Percentiles rank a stretch among this genome's conserved stretches.
Evolutionary conservation across 2,113 vertebrate genomes (phyloP).

Genomic region (Barbus barbus): DNA sequence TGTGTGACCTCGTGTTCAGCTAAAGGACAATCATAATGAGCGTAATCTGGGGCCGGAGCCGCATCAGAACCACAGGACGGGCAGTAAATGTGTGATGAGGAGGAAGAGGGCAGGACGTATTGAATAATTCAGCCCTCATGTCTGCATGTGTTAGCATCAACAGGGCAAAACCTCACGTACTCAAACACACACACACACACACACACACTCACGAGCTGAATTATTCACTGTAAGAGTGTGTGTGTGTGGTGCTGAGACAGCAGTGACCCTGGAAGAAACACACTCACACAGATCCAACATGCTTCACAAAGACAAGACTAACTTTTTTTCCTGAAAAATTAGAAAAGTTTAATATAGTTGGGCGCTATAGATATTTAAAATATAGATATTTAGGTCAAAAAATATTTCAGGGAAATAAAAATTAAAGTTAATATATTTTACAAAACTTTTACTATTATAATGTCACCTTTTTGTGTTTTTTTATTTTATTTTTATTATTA

Average conservation of each 20-base stretch:
- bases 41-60: neutral
- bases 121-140: slow-evolving; percentile 78
- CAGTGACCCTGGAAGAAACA: slow-evolving; percentile 65
- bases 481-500: too few relatives aligned
- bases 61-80: slow-evolving; percentile 52
- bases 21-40: slow-evolving; percentile 32
- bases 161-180: slow-evolving; percentile 60
- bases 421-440: too few relatives aligned
- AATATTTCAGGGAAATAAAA: too few relatives aligned
- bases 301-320: neutral
- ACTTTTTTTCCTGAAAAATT: neutral
- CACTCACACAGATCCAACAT: neutral
- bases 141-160: slow-evolving; percentile 74
- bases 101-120: slow-evolving; percentile 55
- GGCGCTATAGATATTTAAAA: too few relatives aligned
- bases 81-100: neutral
- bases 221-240: slow-evolving; percentile 67
- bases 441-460: too few relatives aligned
- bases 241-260: slow-evolving; percentile 67
- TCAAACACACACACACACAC: slow-evolving; percentile 52
- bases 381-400: too few relatives aligned
- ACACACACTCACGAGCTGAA: slow-evolving; percentile 64
- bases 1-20: slow-evolving; percentile 27
- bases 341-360: too few relatives aligned
- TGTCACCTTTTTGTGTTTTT: too few relatives aligned